Base-by-base conservation (phyloP, 1,140 invertebrate species). In the Drosophila lacteicornis region DNA sequence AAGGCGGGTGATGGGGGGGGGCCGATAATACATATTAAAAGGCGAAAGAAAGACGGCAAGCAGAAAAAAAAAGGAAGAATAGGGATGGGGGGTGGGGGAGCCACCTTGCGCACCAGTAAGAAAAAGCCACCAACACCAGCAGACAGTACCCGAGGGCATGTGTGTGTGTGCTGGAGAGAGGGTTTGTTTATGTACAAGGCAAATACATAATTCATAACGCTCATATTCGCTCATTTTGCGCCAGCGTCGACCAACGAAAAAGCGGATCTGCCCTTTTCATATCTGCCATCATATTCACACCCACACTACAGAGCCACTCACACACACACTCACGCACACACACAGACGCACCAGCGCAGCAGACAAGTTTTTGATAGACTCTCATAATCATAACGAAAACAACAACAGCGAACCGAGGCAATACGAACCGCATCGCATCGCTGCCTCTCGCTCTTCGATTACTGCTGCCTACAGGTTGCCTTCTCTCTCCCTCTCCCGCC, bases 341-440 rank as follows among this genome's bases (percentile, higher is more conserved):
- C n/a, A 46, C 42, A 56, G 19, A 55, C 45, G 50, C n/a, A n/a
- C 49, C 61, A 70, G 46, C 59, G 49, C 67, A 71, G 67, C 67
- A 71, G 71, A 69, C 74, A 81, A 80, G 76, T 82, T 87, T 91
- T 91, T 91, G 86, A 91, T 91, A 91, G 82, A 86, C 88, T 91
- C 88, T 91, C 88, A 91, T 91, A 91, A 91, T 91, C 88, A 91
- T 91, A 91, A 91, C 76, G 79, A 82, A 90, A 86, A 79, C 88
- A 87, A 79, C 76, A 82, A 65, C 84, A 83, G 74, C 61, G 59
- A 59, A 43, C 53, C 60, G 46, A 36, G 33, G 33, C 33, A 36
- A 36, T 36, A 36, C 33, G 33, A 59, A 43, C 53, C 60, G 46
- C 38, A 36, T 46, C 60, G 46, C 38, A 36, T 46, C 63, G 68